Evolutionary conservation across 2,888 invertebrate species (phyloP), one percentile per base, ranked within the genome.

Genomic region (Cosmopolites sordidus): DNA sequence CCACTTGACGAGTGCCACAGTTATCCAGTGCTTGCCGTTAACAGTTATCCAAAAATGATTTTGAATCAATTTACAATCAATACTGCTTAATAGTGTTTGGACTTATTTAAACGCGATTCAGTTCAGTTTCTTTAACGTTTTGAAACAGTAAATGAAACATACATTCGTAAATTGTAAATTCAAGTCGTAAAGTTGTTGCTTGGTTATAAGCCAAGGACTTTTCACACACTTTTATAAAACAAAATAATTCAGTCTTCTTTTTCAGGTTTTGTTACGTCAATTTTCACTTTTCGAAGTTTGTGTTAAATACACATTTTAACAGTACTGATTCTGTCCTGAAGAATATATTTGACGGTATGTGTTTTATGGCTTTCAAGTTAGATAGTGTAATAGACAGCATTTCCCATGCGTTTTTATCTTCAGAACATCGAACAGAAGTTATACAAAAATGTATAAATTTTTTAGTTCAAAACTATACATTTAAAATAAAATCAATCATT

Each of bases 311-410:
- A 8, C 27, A 14, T 3, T 43, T 16, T n/a, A 57, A 57, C 40
- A 27, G 16, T 15, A 8, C 14, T 2, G 18, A 48, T 14, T 40
- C 27, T n/a, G 48, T 54, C 4, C 8, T 54, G 15, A 47, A 29
- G 42, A 57, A 57, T 40, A 41, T 57, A 12, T 57, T 51, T 17
- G 37, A 45, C 16, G 57, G 54, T 14, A 51, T 57, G 50, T 57
- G 54, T 18, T 51, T 37, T 16, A 47, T 57, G 1, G 51, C 50
- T 6, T 51, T 54, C 27, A 57, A 54, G 30, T 43, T 54, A 4
- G 40, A 46, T n/a, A 37, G 18, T 29, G 47, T 16, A 5, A 30
- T 57, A 16, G 14, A 43, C n/a, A 44, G 18, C 30, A 43, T 54
- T 27, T 18, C 27, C 6, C 54, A 57, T 37, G 14, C 47, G 2